A percentile compares a stretch with the other conserved stretches of the same genome.
phyloP scores from a whole-genome alignment of 2,797 vertebrate genomes.

The Leptodactylus fallax region DNA sequence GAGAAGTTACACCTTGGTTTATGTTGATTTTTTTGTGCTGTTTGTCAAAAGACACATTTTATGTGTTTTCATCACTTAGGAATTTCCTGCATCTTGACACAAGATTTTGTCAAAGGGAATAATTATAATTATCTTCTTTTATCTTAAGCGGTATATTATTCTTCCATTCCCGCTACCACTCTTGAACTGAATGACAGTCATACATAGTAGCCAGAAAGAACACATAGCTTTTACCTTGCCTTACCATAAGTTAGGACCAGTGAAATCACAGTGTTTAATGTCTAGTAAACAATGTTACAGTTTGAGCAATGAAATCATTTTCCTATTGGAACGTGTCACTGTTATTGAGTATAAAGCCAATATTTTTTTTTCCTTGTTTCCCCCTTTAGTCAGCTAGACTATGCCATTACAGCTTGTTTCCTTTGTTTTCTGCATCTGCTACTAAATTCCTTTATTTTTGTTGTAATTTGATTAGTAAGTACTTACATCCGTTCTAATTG shows the following conservation, averaged over 20 bases:
- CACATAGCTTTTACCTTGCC: constrained; percentile 23
- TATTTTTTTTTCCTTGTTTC: background rate
- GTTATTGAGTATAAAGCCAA: no score
- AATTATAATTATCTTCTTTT: no score
- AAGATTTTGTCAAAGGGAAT: background rate
- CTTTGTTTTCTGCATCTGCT: background rate
- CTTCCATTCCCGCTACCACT: background rate
- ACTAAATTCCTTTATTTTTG: background rate
- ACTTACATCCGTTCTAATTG: constrained; percentile 98
- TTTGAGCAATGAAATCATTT: no score
- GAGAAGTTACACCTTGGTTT: background rate
- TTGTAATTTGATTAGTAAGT: constrained; percentile 28
- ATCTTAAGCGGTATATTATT: background rate
- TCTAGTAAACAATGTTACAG: background rate
- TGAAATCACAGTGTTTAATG: background rate
- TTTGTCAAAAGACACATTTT: background rate
- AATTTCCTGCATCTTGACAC: background rate
- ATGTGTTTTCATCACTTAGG: background rate
- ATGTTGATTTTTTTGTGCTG: background rate
- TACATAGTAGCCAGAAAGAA: background rate
- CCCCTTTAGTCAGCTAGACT: background rate
- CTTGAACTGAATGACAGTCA: background rate
- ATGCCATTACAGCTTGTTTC: background rate
- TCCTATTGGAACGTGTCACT: no score
- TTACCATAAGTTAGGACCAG: background rate